phyloP scores from a whole-genome alignment of 2,113 vertebrate species.

The Pavo muticus region DNA sequence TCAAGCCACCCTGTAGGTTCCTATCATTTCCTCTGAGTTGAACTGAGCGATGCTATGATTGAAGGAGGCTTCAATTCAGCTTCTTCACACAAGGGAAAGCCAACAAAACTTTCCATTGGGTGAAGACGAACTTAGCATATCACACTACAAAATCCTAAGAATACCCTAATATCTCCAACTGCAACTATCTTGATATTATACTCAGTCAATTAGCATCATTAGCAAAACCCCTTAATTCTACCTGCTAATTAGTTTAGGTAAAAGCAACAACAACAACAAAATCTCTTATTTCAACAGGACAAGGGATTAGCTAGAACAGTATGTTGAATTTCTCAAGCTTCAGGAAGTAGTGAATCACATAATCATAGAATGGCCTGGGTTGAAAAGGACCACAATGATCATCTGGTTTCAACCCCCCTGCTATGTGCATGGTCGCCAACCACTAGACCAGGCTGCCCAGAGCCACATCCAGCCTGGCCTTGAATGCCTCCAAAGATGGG shows the following conservation, averaged over 20 bases:
- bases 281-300: neutral
- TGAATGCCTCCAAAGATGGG: too few species aligned
- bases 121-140: neutral
- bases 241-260: neutral
- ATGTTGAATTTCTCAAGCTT: neutral
- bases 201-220: neutral
- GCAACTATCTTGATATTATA: neutral
- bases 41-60: rapidly evolving
- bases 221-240: neutral
- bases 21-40: neutral
- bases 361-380: too few species aligned
- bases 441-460: too few species aligned
- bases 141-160: neutral
- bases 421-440: too few species aligned
- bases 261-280: neutral
- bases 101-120: neutral
- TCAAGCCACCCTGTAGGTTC: neutral
- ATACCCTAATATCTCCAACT: neutral
- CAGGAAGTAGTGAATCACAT: neutral
- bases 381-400: too few species aligned
- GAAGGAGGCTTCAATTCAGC: neutral
- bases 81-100: neutral
- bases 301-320: neutral
- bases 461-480: too few species aligned
- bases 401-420: too few species aligned